Evolutionary conservation across 2,797 vertebrate genomes (phyloP), one percentile per base, ranked within the genome.

Genomic region (Sebastes steindachneri): DNA sequence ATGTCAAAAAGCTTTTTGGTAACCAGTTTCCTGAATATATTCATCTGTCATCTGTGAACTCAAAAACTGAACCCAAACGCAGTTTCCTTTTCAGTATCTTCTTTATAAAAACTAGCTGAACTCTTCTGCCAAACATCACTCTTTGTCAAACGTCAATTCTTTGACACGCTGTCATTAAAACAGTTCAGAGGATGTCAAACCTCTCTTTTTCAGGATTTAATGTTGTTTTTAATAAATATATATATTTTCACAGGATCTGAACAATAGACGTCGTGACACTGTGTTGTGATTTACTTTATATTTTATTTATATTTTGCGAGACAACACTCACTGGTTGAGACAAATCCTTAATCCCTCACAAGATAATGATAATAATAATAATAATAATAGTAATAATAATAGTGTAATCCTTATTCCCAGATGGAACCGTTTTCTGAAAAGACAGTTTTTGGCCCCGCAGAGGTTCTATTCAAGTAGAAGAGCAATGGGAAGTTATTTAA

Each of bases 281-380:
- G 79, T 91, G 90, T 88, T 93, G 88, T 89, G 86, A 92, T 95
- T 94, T 91, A 86, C 83, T 94, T 37, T 37, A 37, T 37, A 37
- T 37, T 37, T 37, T 37, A 37, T 37, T 37, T 92, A 77, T 91
- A 83, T 93, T 95, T 88, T 91, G 71, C 86, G 57, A 82, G 75
- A 85, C 86, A 87, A 88, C 88, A 91, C 89, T 92, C 93, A 87
- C 80, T 86, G 85, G 77, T 93, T 90, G 88, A 94, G 93, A 94
- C 91, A 95, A 96, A 95, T 94, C 93, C 94, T 80, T 96, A 96
- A 96, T 96, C 95, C 95, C 84, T 92, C 82, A 88, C 92, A 93
- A 95, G 94, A 96, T 94, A 95, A 95, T 92, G 89, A 94, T 94
- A 95, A 90, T 94, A 95, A 96, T 63, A 64, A 95, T 92, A 90